Evolutionary conservation across 2,113 vertebrate species (phyloP).

Genomic region (Zosterops pallidus): DNA sequence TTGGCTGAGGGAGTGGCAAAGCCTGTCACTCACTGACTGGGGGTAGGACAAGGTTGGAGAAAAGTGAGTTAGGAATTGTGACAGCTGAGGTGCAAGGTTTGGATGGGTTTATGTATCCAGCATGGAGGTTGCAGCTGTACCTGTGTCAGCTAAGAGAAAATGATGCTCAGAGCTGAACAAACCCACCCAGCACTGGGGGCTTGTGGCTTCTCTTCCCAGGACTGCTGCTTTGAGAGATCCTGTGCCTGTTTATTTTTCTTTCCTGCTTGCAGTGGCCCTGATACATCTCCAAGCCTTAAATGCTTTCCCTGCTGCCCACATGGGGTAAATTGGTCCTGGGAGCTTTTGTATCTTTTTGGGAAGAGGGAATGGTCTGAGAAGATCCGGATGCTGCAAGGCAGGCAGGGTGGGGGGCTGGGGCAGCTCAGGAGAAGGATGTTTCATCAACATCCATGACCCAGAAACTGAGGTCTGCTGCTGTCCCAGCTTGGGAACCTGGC

Average conservation of each 20-base stretch:
- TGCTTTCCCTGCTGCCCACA: conserved; percentile 26
- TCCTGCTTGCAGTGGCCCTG: conserved; percentile 37
- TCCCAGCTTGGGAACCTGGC: background rate
- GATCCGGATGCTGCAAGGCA: background rate
- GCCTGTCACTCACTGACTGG: rapidly evolving
- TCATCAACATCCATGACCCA: background rate
- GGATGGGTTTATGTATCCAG: background rate
- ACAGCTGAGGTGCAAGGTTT: background rate
- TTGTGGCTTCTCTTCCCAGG: background rate
- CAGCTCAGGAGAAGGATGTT: background rate
- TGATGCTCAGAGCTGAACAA: background rate
- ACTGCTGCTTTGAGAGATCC: background rate
- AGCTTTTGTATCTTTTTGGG: background rate
- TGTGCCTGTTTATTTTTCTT: conserved; percentile 46
- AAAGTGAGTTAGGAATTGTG: background rate
- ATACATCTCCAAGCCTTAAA: conserved; percentile 30
- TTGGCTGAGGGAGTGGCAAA: background rate
- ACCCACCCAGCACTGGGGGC: background rate
- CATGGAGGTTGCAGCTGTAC: background rate
- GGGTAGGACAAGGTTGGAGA: background rate
- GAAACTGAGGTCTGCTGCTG: background rate
- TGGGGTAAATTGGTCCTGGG: background rate
- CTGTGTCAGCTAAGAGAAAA: background rate
- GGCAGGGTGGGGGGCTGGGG: background rate
- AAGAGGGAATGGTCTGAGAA: background rate